A percentile compares a stretch with the other conserved stretches of the same genome.
These are phyloP conservation scores for Morone chrysops DNA, from an alignment of 2,113 vertebrate species.

Conservation along the genomic window DNA sequence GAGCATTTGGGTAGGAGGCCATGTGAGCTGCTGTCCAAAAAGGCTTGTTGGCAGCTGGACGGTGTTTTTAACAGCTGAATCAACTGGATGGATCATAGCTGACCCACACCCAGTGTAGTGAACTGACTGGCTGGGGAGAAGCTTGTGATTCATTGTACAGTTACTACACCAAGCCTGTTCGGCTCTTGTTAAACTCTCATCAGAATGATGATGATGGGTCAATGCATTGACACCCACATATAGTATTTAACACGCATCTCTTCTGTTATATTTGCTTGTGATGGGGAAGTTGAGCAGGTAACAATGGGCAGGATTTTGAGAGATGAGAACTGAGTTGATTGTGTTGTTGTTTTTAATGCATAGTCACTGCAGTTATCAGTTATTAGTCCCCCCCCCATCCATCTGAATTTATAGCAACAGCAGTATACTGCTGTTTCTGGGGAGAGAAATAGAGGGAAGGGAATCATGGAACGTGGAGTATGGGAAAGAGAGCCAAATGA, in stretches of 20 bases:
- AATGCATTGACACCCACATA: not conserved
- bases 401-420: conserved; percentile 25
- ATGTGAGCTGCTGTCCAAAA: conserved; percentile 56
- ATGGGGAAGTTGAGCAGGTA: not conserved
- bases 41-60: conserved; percentile 64
- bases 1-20: conserved; percentile 30
- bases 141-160: conserved; percentile 49
- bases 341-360: conserved; percentile 13
- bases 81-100: conserved; percentile 52
- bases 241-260: not conserved
- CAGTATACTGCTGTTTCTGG: conserved; percentile 33
- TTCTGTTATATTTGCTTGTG: not conserved
- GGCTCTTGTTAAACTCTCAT: conserved; percentile 34
- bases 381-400: not conserved
- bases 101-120: conserved; percentile 61
- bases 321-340: not conserved
- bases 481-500: conserved; percentile 56
- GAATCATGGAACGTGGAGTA: conserved; percentile 47
- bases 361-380: not conserved
- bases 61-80: conserved; percentile 70
- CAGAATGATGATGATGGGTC: not conserved
- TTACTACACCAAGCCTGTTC: conserved; percentile 33
- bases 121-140: conserved; percentile 34
- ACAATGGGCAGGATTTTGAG: not conserved
- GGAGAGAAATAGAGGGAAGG: conserved; percentile 35